Conservation (phyloP, 2,113 vertebrate genomes). For the Alethe diademata region DNA sequence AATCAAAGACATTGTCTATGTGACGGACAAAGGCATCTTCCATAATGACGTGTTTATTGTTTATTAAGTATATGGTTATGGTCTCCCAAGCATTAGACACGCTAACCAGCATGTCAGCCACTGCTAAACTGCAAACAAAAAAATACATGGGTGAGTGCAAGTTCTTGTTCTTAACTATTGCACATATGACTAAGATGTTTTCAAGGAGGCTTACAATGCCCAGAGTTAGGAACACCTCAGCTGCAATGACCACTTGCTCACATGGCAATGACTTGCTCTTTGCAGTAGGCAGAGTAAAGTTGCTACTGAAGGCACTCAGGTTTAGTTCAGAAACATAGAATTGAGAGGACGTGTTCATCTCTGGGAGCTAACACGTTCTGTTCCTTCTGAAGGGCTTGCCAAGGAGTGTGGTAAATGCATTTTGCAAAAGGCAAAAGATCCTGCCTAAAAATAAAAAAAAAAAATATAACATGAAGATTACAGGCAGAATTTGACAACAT, state of each 20-base stretch:
- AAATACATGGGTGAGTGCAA: slow-evolving; percentile 97
- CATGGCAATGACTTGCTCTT: slow-evolving; percentile 71
- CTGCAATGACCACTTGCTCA: slow-evolving; percentile 82
- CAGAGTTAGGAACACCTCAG: slow-evolving; percentile 88
- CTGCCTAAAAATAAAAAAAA: slow-evolving; percentile 6
- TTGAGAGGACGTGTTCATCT: slow-evolving; percentile 71
- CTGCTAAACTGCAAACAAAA: slow-evolving; percentile 93
- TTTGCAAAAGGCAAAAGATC: slow-evolving; percentile 14
- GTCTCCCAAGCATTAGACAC: slow-evolving; percentile 95
- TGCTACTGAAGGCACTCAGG: slow-evolving; percentile 58
- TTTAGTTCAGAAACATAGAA: slow-evolving; percentile 58
- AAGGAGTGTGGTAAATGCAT: slow-evolving; percentile 25
- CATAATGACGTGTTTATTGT: slow-evolving; percentile 85
- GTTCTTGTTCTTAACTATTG: slow-evolving; percentile 93
- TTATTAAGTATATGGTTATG: slow-evolving; percentile 90
- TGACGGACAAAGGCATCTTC: slow-evolving; percentile 88
- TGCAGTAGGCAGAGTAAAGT: slow-evolving; percentile 42
- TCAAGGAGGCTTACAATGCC: slow-evolving; percentile 92
- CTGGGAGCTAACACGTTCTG: neutral
- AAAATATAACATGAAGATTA: neutral
- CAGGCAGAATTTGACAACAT: neutral
- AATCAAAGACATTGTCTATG: slow-evolving; percentile 94
- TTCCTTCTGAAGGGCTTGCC: slow-evolving; percentile 32
- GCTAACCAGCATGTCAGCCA: slow-evolving; percentile 95
- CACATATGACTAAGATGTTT: slow-evolving; percentile 91